These are phyloP conservation scores for Polydrusus pterygomalis DNA, from an alignment of 2,888 invertebrate species.

Conservation along the genomic window DNA sequence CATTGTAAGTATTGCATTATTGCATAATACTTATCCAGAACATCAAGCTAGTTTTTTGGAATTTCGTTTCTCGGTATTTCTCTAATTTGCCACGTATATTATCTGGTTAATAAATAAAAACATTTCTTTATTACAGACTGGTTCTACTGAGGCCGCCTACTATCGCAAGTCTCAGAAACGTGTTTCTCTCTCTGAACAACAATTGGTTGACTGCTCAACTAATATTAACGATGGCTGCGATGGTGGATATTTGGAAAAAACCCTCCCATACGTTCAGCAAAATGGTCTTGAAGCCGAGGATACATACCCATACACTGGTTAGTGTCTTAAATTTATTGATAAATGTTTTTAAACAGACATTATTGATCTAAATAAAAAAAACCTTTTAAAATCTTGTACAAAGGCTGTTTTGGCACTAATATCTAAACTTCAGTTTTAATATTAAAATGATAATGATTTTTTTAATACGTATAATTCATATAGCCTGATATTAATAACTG, in stretches of 20 bases:
- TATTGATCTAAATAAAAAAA: no score
- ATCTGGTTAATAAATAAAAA: no score
- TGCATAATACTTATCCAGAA: not conserved
- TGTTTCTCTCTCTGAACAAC: slow-evolving; percentile 57
- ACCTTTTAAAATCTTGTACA: no score
- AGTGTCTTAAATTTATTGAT: not conserved
- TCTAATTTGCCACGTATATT: not conserved
- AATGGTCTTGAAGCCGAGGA: slow-evolving; percentile 57
- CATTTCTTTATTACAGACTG: slow-evolving; percentile 45
- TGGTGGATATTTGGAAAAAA: slow-evolving; percentile 54
- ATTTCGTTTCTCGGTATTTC: no score
- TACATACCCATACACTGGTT: slow-evolving; percentile 57
- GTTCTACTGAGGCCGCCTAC: slow-evolving; percentile 56
- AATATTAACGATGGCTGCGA: slow-evolving; percentile 51
- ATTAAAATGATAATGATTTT: no score
- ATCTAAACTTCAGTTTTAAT: no score
- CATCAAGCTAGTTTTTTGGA: no score
- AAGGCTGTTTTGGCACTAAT: no score
- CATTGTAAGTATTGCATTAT: slow-evolving; percentile 50
- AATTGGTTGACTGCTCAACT: slow-evolving; percentile 57
- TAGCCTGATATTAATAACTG: no score
- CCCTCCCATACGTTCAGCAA: slow-evolving; percentile 56
- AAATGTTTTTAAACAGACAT: no score
- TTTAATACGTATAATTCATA: no score
- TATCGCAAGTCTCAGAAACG: slow-evolving; percentile 49